A percentile compares a stretch with the other conserved stretches of the same genome.
Evolutionary conservation across 2,888 invertebrate species (phyloP).

Genomic region (Omphaloscelis lunosa): DNA sequence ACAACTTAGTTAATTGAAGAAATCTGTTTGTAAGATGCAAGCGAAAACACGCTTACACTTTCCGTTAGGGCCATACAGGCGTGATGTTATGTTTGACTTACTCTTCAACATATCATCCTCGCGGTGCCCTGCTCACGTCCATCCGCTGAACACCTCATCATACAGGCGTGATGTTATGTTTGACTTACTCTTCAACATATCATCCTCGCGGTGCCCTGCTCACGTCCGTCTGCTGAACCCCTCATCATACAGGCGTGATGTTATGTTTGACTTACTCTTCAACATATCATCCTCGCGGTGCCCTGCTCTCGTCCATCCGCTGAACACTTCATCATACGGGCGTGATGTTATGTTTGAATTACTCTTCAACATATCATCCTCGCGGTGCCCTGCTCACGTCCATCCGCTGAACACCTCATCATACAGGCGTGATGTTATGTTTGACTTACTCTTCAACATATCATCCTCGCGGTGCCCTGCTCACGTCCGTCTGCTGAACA

Average conservation of each 20-base stretch:
- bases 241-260: background rate
- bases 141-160: background rate
- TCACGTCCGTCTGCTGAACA: no score
- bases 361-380: background rate
- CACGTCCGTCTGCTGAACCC: background rate
- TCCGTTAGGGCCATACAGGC: background rate
- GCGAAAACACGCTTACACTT: background rate
- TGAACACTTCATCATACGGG: background rate
- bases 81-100: background rate
- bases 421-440: no score
- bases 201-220: background rate
- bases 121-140: background rate
- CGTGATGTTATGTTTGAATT: background rate
- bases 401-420: background rate
- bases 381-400: background rate
- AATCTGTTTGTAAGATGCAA: background rate
- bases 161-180: background rate
- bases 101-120: background rate
- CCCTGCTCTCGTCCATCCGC: background rate
- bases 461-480: no score
- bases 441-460: no score
- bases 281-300: background rate
- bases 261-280: background rate
- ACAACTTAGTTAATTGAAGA: background rate
- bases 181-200: background rate